A percentile compares a stretch with the other conserved stretches of the same genome.
Evolutionary conservation across 1,140 invertebrate species (phyloP).

Genomic region (Battus philenor): DNA sequence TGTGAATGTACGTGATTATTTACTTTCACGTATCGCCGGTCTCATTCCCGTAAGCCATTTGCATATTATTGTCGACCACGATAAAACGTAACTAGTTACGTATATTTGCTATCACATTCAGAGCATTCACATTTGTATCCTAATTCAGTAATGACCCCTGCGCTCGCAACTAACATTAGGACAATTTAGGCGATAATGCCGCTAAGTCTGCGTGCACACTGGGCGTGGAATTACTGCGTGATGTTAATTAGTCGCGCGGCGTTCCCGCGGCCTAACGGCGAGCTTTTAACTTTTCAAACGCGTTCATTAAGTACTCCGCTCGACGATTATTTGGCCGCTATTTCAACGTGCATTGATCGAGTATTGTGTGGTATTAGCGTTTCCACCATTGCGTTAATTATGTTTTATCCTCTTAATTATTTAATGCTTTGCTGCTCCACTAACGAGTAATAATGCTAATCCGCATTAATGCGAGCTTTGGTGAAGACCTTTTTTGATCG

Average conservation of each 20-base stretch:
- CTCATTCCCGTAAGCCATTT: not conserved
- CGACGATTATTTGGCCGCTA: constrained; percentile 50
- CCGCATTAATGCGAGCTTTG: constrained; percentile 17
- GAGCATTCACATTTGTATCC: constrained; percentile 33
- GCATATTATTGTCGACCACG: constrained; percentile 3
- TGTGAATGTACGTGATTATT: too few species aligned
- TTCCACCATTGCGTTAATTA: constrained; percentile 26
- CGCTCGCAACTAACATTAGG: constrained; percentile 65
- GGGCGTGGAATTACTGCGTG: constrained; percentile 42
- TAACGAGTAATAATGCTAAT: constrained; percentile 28
- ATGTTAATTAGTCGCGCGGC: constrained; percentile 57
- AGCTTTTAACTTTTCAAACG: constrained; percentile 71
- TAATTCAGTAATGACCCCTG: constrained; percentile 53
- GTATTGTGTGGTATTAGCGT: constrained; percentile 40
- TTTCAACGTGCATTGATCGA: constrained; percentile 44
- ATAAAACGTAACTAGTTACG: constrained; percentile 14
- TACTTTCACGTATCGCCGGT: too few species aligned
- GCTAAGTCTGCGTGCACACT: constrained; percentile 61
- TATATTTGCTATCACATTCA: constrained; percentile 18
- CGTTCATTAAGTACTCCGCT: constrained; percentile 53
- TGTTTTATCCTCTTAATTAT: constrained; percentile 40
- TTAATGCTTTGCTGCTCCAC: constrained; percentile 24
- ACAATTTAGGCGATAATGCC: constrained; percentile 68
- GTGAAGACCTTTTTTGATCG: constrained; percentile 9
- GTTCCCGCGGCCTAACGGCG: constrained; percentile 49